Evolutionary conservation across 2,888 invertebrate species (phyloP).

Genomic region (Cartodere bifasciata): DNA sequence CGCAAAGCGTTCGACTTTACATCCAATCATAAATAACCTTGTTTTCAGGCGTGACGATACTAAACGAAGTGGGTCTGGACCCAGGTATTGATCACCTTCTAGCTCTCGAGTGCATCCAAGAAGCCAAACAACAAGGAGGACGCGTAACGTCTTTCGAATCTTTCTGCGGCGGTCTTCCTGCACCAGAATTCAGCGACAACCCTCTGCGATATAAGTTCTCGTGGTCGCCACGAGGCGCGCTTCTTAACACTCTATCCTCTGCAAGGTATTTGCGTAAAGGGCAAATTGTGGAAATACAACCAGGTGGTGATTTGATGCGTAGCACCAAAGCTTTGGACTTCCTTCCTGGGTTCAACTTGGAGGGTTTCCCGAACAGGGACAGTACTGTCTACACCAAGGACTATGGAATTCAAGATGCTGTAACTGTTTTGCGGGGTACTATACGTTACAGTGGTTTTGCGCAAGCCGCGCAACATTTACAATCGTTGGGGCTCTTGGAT

Average conservation of each 20-base stretch:
- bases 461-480: constrained; percentile 76
- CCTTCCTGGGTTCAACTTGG: constrained; percentile 57
- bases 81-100: constrained; percentile 81
- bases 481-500: constrained; percentile 78
- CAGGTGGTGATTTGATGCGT: constrained; percentile 83
- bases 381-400: constrained; percentile 77
- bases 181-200: constrained; percentile 91
- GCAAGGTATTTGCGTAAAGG: constrained; percentile 49
- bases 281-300: constrained; percentile 69
- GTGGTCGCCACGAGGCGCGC: constrained; percentile 91
- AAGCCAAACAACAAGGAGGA: constrained; percentile 79
- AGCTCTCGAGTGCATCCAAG: constrained; percentile 93
- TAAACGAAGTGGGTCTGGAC: constrained; percentile 96
- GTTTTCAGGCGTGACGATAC: constrained; percentile 79
- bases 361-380: constrained; percentile 58
- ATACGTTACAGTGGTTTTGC: constrained; percentile 83
- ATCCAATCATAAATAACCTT: no score
- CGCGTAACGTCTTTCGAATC: constrained; percentile 90
- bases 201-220: constrained; percentile 85
- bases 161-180: constrained; percentile 94
- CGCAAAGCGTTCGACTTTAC: no score
- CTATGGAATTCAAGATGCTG: constrained; percentile 79
- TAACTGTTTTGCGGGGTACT: constrained; percentile 87
- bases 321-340: constrained; percentile 70
- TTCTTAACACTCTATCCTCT: constrained; percentile 78